Evolutionary conservation across 2,797 vertebrate genomes (phyloP), one percentile per base, ranked within the genome.

Genomic region (Xenopus petersii): DNA sequence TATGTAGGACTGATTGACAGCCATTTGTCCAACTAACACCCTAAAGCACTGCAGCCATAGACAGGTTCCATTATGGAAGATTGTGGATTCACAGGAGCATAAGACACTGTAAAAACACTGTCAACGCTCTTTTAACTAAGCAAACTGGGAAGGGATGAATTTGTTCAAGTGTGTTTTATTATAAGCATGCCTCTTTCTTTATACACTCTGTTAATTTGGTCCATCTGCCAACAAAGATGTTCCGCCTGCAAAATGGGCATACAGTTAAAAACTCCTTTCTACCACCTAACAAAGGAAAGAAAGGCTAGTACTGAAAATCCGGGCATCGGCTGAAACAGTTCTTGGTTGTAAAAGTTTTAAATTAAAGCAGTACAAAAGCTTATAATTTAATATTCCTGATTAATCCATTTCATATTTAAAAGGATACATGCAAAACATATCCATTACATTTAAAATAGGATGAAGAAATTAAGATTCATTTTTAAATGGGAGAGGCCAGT

Each of bases 181-280:
- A 84, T 79, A 79, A 74, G 77, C 77, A 74, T 74, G 67, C 71
- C 67, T 74, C 71, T 79, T 66, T 74, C 83, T 88, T 87, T 87
- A 81, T 89, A 84, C 49, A 9, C 87, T 90, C 85, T 83, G 82
- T 84, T 84, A 83, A 84, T 89, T 89, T 89, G 81, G 77, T 74
- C 77, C 87, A 89, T 88, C 86, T 74, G 70, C 81, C 86, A 88
- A 85, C 86, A 88, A 89, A 91, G 89, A 86, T 90, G 89, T 89
- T 91, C 89, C 88, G 87, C 87, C 87, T 88, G 84, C 86, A 87
- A 90, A 90, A 88, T 82, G 84, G 86, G 86, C 81, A 82, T 83
- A 76, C 85, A 87, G 86, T 84, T 81, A 89, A 87, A 89, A 89
- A 79, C 65, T 65, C 71, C 71, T 78, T 70, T 63, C 61, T 64